A percentile compares a stretch with the other conserved stretches of the same genome.
phyloP scores from a whole-genome alignment of 2,797 vertebrate genomes.

The Neosalanx taihuensis region DNA sequence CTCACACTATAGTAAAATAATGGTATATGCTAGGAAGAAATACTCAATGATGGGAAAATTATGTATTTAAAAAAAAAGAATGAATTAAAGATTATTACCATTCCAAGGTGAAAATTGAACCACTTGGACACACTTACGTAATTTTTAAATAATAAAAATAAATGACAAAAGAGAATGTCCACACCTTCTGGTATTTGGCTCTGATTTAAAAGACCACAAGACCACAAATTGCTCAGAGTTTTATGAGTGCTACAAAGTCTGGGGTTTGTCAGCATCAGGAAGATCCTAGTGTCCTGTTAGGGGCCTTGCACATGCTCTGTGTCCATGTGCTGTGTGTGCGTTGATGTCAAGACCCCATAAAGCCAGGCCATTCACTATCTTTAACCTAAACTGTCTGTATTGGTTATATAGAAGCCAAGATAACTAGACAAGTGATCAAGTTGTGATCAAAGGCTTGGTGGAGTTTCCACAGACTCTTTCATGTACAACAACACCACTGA shows the following conservation, averaged over 20 bases:
- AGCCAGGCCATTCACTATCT: conserved; percentile 45
- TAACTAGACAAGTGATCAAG: conserved; percentile 59
- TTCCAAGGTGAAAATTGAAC: conserved; percentile 1
- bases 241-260: conserved; percentile 66
- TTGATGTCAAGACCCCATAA: conserved; percentile 19
- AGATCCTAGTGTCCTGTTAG: conserved; percentile 47
- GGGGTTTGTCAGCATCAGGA: conserved; percentile 59
- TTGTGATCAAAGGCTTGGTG: conserved; percentile 54
- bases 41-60: too few species aligned
- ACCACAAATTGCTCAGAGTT: conserved; percentile 65
- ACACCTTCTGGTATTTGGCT: conserved; percentile 34
- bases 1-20: not conserved
- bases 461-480: conserved; percentile 41
- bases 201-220: conserved; percentile 60
- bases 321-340: too few species aligned
- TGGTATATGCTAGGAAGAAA: too few species aligned
- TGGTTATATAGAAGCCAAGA: conserved; percentile 44
- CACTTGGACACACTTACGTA: conserved; percentile 32
- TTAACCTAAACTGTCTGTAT: conserved; percentile 57
- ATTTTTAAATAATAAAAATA: conserved; percentile 35
- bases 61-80: conserved; percentile 12
- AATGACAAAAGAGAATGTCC: conserved; percentile 8
- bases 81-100: too few species aligned
- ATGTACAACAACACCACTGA: conserved; percentile 54
- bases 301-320: conserved; percentile 44